Base-by-base conservation (phyloP, 1,140 invertebrate genomes). In the Antheraea pernyi region DNA sequence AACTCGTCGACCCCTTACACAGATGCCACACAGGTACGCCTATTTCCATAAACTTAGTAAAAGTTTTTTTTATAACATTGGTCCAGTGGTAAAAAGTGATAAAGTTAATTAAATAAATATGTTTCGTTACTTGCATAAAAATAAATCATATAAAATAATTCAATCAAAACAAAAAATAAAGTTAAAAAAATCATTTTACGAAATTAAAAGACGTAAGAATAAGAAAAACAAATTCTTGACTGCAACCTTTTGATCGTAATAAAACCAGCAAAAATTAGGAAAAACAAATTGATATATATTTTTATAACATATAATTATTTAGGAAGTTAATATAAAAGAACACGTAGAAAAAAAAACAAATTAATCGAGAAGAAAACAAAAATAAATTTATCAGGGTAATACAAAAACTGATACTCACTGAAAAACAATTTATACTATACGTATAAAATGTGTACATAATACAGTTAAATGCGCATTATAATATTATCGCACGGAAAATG, bases 1-100 rank as follows among this genome's bases (percentile, higher is more conserved):
- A 96, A 97, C 91, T 98, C 98, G 13, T 94, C 95, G 37, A 99
- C 98, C 60, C 98, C 98, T 18, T 99, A 99, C 93, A 97, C 98
- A 72, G 98, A 99, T 94, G 98, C 98, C 58, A 99, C 98, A 74
- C 97, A 98, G 95, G 97, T 98, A 95, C 95, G 94, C 91, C 69
- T 61, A 70, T 18, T 48, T 68, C 67, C 64, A 69, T 64, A 16
- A 22, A 61, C 18, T 11, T 22, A 0, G 39, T 30, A 42, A 42
- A 42, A 42, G 8, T 42, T 8, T 42, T 9, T 42, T 42, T 42
- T 11, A 42, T 58, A 30, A 46, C 60, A 39, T 46, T 58, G n/a
- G 39, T 65, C 1, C 36, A 61, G 42, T 19, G 19, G 7, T 1
- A 59, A 8, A 46, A 46, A 65, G 39, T 65, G 36, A 19, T 65